A percentile compares a stretch with the other conserved stretches of the same genome.
Conservation (phyloP, 2,888 invertebrate species). For the Rotaria sp. region DNA sequence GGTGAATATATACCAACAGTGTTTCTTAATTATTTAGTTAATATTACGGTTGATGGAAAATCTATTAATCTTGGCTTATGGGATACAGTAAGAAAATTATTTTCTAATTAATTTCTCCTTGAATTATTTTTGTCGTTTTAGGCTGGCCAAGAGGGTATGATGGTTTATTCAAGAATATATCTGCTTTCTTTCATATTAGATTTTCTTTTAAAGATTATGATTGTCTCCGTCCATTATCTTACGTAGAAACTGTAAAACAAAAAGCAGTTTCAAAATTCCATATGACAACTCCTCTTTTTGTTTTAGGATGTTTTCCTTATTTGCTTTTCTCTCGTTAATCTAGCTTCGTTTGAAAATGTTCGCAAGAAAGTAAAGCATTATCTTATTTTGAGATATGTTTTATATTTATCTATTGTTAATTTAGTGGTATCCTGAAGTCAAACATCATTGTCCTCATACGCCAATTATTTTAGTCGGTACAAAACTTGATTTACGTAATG, state of each 20-base stretch:
- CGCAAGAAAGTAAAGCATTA: constrained; percentile 72
- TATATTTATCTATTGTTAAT: not conserved
- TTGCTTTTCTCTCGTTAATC: constrained; percentile 96
- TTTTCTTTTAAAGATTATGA: constrained; percentile 98
- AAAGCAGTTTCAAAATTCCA: constrained; percentile 43
- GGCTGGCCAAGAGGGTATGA: constrained; percentile 38
- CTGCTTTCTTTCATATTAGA: too few relatives aligned
- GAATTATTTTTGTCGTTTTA: not conserved
- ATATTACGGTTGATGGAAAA: constrained; percentile 47
- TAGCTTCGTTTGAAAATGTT: constrained; percentile 97
- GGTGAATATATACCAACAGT: constrained; percentile 57
- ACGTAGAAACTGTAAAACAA: constrained; percentile 84
- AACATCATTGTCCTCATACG: constrained; percentile 37
- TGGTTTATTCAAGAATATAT: too few relatives aligned
- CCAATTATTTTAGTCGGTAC: constrained; percentile 39
- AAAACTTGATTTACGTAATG: constrained; percentile 37
- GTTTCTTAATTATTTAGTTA: constrained; percentile 49
- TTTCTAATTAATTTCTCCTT: not conserved
- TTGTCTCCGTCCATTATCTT: constrained; percentile 83
- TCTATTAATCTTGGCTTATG: constrained; percentile 45
- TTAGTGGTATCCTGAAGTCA: constrained; percentile 37
- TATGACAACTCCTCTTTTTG: too few relatives aligned
- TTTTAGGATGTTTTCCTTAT: constrained; percentile 93
- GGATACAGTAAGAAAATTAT: constrained; percentile 48
- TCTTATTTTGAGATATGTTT: not conserved